A percentile compares a stretch with the other conserved stretches of the same genome.
Conservation (phyloP, 2,888 invertebrate genomes). For the Nycteola revayana region DNA sequence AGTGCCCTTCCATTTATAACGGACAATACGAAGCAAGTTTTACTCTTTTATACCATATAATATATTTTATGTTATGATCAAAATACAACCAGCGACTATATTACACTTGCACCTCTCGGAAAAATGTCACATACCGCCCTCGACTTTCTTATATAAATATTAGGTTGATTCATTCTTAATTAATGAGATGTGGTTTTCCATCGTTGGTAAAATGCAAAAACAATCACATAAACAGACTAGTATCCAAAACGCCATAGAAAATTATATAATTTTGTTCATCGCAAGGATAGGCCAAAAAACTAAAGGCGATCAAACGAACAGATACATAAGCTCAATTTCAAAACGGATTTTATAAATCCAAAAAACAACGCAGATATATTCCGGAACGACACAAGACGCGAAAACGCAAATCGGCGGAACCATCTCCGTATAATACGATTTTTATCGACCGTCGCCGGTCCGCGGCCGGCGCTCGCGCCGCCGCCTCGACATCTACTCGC, state of each 20-base stretch:
- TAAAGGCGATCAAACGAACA: constrained; percentile 68
- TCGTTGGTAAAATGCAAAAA: constrained; percentile 77
- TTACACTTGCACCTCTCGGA: constrained; percentile 57
- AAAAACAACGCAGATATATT: constrained; percentile 31
- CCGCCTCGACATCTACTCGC: constrained; percentile 72
- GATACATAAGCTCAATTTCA: constrained; percentile 69
- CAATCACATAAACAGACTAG: constrained; percentile 80
- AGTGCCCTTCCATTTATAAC: constrained; percentile 45
- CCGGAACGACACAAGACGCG: constrained; percentile 50
- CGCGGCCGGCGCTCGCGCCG: constrained; percentile 42
- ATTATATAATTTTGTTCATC: constrained; percentile 68
- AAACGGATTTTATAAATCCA: constrained; percentile 77
- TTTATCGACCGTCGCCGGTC: constrained; percentile 72
- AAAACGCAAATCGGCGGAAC: constrained; percentile 63
- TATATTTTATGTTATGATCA: constrained; percentile 35
- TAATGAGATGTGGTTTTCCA: constrained; percentile 76
- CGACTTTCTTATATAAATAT: constrained; percentile 57
- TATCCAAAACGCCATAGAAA: constrained; percentile 72
- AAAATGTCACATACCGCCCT: constrained; percentile 72
- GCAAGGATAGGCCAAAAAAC: constrained; percentile 75
- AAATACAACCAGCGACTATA: constrained; percentile 36
- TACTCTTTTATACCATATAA: constrained; percentile 39
- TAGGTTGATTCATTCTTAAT: constrained; percentile 71
- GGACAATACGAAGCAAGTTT: constrained; percentile 51
- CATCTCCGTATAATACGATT: constrained; percentile 76